These are phyloP conservation scores for Lepidochitona cinerea DNA, from an alignment of 2,888 invertebrate genomes.

Conservation along the genomic window DNA sequence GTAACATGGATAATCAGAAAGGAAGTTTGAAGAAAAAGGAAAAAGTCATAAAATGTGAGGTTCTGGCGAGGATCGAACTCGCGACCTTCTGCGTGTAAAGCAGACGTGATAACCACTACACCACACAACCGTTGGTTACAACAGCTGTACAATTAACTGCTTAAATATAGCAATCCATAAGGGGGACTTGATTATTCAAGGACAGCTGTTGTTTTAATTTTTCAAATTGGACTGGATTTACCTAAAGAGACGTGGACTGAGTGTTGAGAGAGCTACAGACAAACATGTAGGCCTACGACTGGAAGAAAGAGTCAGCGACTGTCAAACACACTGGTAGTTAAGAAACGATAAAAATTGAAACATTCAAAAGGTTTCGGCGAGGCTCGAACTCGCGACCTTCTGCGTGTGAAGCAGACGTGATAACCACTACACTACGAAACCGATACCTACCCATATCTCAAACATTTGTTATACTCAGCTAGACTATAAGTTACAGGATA, in stretches of 20 bases:
- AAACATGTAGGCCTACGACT: too few species aligned
- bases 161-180: too few species aligned
- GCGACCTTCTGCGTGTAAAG: constrained; percentile 28
- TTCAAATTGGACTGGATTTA: too few species aligned
- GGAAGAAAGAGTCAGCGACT: not conserved
- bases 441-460: constrained; percentile 17
- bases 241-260: too few species aligned
- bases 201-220: too few species aligned
- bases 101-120: not conserved
- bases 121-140: not conserved
- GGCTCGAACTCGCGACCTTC: constrained; percentile 46
- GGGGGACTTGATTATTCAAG: too few species aligned
- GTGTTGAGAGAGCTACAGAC: too few species aligned
- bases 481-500: too few species aligned
- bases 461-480: too few species aligned
- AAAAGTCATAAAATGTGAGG: too few species aligned
- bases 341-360: not conserved
- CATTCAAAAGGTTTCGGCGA: not conserved
- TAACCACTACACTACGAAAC: constrained; percentile 47
- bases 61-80: constrained; percentile 60
- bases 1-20: not conserved
- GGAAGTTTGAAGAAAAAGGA: too few species aligned
- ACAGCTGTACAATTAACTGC: not conserved
- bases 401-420: constrained; percentile 66
- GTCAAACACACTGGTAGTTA: not conserved